Base-by-base conservation (phyloP, 2,797 vertebrate species). In the Schizopygopsis pylzovi region DNA sequence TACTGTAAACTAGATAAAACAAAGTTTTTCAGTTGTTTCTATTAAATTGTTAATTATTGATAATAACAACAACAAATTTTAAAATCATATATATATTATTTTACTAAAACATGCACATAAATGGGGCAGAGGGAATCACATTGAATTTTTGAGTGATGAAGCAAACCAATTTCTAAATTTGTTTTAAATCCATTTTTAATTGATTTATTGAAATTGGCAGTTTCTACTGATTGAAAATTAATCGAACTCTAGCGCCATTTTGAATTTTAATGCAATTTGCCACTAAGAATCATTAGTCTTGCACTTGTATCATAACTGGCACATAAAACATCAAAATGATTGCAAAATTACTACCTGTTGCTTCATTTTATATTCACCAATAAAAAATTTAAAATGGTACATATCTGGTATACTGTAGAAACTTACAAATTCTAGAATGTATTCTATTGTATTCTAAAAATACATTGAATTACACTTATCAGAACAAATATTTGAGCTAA, bases 321-420 rank as follows among this genome's bases (percentile, higher is more conserved):
- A 43, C 20, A 71, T 71, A 71, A 71, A 71, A 12, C 10, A 39
- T 41, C 22, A 8, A 15, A 45, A 45, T 45, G 4, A 41, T 45
- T 7, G 11, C 68, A 71, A 22, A 54, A 77, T 56, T 39, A 6
- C n/a, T 33, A 12, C 39, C 33, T 22, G 45, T 54, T 37, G 33
- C 33, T 39, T 77, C 7, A 77, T 54, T 56, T 59, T 59, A 77
- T 22, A 77, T 39, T 63, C 75, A 78, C 20, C 33, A 78, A 8
- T 39, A 37, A 68, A 68, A 68, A 37, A 1, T 8, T 3, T 56
- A 56, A 56, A 22, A 22, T 28, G 13, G 61, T 33, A 6, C 25
- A 6, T 22, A 41, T 77, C 75, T 78, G 20, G 41, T n/a, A 16
- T 0, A 16, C 1, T 37, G 71, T 49, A 25, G 8, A 73, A 73